Evolutionary conservation across 2,888 invertebrate species (phyloP), one percentile per base, ranked within the genome.

Genomic region (Leucozona laternaria): DNA sequence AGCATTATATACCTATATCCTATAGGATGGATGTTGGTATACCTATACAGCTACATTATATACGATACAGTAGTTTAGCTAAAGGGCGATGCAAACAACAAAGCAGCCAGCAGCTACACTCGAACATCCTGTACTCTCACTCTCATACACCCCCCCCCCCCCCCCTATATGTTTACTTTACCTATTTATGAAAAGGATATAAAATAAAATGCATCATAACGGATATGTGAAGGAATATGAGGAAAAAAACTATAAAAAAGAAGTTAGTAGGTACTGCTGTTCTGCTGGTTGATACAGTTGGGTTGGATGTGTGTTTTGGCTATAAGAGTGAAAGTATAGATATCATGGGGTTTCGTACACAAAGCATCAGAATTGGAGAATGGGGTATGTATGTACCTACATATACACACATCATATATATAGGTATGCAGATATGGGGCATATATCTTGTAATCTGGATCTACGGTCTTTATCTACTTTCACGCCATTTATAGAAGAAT

Each of bases 401-500:
- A 8, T 10, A 1, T 8, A n/a, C n/a, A n/a, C n/a, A n/a, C n/a
- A n/a, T n/a, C n/a, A 34, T 34, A 34, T 31, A 11, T 34, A 34
- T 34, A 10, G 10, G 1, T 72, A 84, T 84, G 80, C 76, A 88
- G 84, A 84, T 88, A 55, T 80, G 31, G 77, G 77, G 60, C 64
- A 88, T 64, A 88, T 64, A 84, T 88, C 83, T 82, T 79, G 86
- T 79, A 82, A 82, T 87, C 82, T 83, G 82, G 75, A 87, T 83
- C 86, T 79, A 53, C 55, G 73, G 78, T 82, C 78, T 73, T 86
- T 78, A 80, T 79, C 80, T 84, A 53, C 43, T 80, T 85, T 80
- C 53, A 77, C 76, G 76, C 66, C 64, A 75, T 81, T 85, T 78
- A n/a, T 31, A 76, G 78, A 53, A 73, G 68, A 64, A 82, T 68